Evolutionary conservation across 2,797 vertebrate species (phyloP), one percentile per base, ranked within the genome.

Genomic region (Cuniculus paca): DNA sequence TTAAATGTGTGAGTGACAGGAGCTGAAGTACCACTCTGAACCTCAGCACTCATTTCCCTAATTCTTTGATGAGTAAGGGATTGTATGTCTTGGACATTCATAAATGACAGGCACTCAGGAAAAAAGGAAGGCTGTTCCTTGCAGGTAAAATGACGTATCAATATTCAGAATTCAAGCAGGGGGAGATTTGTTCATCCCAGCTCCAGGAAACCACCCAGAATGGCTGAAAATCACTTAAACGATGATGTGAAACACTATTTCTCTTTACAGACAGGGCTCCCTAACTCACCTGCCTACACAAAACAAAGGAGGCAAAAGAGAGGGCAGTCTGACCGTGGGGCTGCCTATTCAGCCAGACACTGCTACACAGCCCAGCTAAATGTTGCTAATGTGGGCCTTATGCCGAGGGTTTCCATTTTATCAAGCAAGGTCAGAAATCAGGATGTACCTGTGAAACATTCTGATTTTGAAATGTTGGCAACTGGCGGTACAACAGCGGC

Each of bases 21-120:
- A 68, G 14, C 28, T 45, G n/a, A 61, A 85, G 63, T 52, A 39
- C 48, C 31, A 16, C 84, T 83, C 85, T 45, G 36, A 89, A 39
- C 54, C 26, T 54, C 24, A 22, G 22, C 75, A 88, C 26, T 78
- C 19, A 70, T 48, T 75, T 85, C 52, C 54, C 19, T 52, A n/a
- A 78, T 88, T 88, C 84, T 94, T 68, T 72, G n/a, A 54, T 75
- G 16, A 95, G 83, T 19, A 78, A n/a, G 56, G 39, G 28, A 68
- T 52, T 88, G 54, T 36, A 42, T 61, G n/a, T 80, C 72, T 34
- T 36, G 45, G 45, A 68, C 13, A 60, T 91, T 52, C 61, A 22
- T 88, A 77, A 89, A 61, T 36, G 28, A 72, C 54, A 12, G 0
- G 7, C 4, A 34, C 1, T 20, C 8, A 60, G n/a, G 13, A 88